Evolutionary conservation across 2,888 invertebrate species (phyloP).

Genomic region (Patella ulyssiponensis): DNA sequence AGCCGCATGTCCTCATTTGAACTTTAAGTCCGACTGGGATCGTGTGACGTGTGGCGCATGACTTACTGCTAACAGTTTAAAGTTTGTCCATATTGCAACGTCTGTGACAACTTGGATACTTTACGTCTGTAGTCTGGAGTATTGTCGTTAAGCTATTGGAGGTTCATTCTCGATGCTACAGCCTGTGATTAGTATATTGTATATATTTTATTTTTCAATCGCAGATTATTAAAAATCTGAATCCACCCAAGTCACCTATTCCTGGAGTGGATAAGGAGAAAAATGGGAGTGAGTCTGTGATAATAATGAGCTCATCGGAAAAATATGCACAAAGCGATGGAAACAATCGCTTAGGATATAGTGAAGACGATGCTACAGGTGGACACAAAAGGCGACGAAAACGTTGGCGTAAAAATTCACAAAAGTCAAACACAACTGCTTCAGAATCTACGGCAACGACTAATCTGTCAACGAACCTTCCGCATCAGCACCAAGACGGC

Average conservation of each 20-base stretch:
- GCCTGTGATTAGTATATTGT: neutral
- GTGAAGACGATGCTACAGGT: slow-evolving; percentile 36
- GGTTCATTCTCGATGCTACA: too few species aligned
- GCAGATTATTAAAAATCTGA: slow-evolving; percentile 29
- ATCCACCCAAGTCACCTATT: slow-evolving; percentile 24
- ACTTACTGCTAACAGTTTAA: too few species aligned
- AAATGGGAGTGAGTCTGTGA: slow-evolving; percentile 24
- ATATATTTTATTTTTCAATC: neutral
- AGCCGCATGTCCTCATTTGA: neutral
- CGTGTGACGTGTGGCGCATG: too few species aligned
- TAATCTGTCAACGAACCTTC: slow-evolving; percentile 19
- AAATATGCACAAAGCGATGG: slow-evolving; percentile 29
- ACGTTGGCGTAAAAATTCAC: slow-evolving; percentile 39
- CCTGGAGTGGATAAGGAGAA: slow-evolving; percentile 22
- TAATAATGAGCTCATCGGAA: slow-evolving; percentile 33
- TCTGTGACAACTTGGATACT: too few species aligned
- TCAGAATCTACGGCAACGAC: slow-evolving; percentile 47
- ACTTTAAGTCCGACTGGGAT: neutral
- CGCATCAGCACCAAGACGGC: neutral
- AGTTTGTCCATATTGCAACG: too few species aligned
- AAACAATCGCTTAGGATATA: slow-evolving; percentile 8
- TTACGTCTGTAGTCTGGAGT: too few species aligned
- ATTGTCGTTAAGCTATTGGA: too few species aligned
- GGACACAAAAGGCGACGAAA: slow-evolving; percentile 29
- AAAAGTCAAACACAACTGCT: slow-evolving; percentile 42